A percentile compares a stretch with the other conserved stretches of the same genome.
phyloP scores from a whole-genome alignment of 2,797 vertebrate genomes.

The Gymnodraco acuticeps region DNA sequence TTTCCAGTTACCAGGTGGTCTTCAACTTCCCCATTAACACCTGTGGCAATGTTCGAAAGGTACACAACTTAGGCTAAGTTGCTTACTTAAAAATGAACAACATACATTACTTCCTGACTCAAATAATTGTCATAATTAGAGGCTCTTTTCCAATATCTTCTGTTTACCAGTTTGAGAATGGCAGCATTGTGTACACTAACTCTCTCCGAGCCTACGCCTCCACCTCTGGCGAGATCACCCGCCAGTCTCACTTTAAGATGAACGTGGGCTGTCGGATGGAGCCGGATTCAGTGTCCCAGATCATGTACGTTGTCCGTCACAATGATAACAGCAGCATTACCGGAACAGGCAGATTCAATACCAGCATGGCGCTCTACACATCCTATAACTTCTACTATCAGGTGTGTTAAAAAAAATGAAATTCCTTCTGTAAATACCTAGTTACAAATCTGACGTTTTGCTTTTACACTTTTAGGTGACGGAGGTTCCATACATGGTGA shows the following conservation, averaged over 20 bases:
- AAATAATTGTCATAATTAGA: neutral
- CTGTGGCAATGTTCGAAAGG: conserved; percentile 87
- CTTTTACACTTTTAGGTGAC: conserved; percentile 72
- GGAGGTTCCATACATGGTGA: conserved; percentile 83
- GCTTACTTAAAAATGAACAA: neutral
- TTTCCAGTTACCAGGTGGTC: conserved; percentile 72
- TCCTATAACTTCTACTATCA: conserved; percentile 79
- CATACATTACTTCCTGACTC: neutral
- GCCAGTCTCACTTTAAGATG: conserved; percentile 77
- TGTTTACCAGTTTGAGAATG: conserved; percentile 77
- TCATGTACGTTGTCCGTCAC: conserved; percentile 73
- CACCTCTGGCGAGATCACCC: conserved; percentile 75
- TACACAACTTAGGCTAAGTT: conserved; percentile 50
- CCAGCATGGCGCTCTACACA: conserved; percentile 88
- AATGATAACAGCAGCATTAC: conserved; percentile 64
- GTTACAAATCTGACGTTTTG: neutral
- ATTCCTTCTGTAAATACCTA: neutral
- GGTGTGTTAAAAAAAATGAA: conserved; percentile 38
- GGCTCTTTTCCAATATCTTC: neutral
- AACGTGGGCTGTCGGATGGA: conserved; percentile 88
- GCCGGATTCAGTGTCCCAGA: conserved; percentile 81
- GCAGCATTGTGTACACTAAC: conserved; percentile 87
- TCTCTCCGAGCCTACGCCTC: conserved; percentile 66
- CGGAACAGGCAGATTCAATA: conserved; percentile 78
- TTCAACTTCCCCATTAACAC: conserved; percentile 87